Percentiles rank a stretch among this genome's conserved stretches.
Evolutionary conservation across 1,140 invertebrate genomes (phyloP).

Genomic region (Eupeodes corollae): DNA sequence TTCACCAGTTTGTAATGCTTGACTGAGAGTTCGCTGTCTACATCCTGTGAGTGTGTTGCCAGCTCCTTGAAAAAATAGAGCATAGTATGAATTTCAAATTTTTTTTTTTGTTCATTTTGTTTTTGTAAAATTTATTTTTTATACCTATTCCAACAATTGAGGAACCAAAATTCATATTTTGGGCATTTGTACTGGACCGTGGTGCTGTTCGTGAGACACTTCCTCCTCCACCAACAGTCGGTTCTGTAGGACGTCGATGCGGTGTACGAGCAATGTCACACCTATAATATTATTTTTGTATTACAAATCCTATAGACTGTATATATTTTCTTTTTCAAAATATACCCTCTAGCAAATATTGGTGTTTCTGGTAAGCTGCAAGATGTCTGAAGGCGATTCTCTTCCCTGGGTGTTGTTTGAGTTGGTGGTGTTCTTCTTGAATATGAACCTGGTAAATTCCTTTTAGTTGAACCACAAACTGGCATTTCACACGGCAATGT

Average conservation of each 20-base stretch:
- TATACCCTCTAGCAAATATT: constrained; percentile 59
- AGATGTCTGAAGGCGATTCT: constrained; percentile 59
- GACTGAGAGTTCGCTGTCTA: constrained; percentile 51
- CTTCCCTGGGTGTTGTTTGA: constrained; percentile 39
- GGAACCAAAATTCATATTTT: constrained; percentile 38
- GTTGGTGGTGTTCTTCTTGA: constrained; percentile 34
- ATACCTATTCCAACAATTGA: constrained; percentile 32
- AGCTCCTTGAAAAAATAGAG: constrained; percentile 7
- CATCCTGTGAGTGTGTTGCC: constrained; percentile 43
- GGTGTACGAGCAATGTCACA: constrained; percentile 66
- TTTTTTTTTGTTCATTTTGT: too few species aligned
- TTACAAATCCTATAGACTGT: too few species aligned
- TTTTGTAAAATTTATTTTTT: too few species aligned
- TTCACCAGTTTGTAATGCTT: constrained; percentile 61
- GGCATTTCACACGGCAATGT: constrained; percentile 40
- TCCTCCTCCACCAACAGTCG: constrained; percentile 24
- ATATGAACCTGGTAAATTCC: constrained; percentile 25
- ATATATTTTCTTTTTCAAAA: too few species aligned
- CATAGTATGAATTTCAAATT: background rate
- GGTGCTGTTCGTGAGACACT: constrained; percentile 39
- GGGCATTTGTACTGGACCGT: constrained; percentile 49
- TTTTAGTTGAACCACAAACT: constrained; percentile 49
- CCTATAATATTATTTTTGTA: constrained; percentile 8
- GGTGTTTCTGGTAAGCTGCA: constrained; percentile 73
- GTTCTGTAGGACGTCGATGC: constrained; percentile 47